Conservation (phyloP, 2,888 invertebrate species). For the Ormyrus rosae region DNA sequence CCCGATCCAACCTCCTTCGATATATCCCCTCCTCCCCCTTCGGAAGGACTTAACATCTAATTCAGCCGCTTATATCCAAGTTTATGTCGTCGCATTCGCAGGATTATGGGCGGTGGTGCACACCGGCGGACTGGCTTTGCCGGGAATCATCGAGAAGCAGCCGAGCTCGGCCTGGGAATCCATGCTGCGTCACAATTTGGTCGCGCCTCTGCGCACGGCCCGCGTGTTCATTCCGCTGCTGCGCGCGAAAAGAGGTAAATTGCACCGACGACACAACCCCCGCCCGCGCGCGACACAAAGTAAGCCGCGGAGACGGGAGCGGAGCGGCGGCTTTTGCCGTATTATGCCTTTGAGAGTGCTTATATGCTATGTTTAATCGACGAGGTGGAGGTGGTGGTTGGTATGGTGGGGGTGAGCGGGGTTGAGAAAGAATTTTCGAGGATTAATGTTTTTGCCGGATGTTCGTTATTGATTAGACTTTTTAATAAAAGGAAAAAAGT, state of each 20-base stretch:
- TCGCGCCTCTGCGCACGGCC: conserved; percentile 85
- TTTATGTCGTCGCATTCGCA: conserved; percentile 69
- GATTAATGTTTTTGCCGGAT: no score
- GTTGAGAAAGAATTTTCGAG: no score
- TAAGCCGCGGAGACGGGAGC: no score
- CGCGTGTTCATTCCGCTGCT: conserved; percentile 86
- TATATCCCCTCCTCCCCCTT: not conserved
- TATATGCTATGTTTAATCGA: no score
- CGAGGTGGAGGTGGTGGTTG: no score
- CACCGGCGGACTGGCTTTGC: conserved; percentile 86
- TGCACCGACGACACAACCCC: not conserved
- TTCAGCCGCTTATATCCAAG: conserved; percentile 19
- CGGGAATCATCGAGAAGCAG: conserved; percentile 83
- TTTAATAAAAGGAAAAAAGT: no score
- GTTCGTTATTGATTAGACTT: no score
- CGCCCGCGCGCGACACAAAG: not conserved
- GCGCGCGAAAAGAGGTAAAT: conserved; percentile 76
- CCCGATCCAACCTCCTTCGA: not conserved
- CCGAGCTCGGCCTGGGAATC: conserved; percentile 85
- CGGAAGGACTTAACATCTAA: not conserved
- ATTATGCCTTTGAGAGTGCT: no score
- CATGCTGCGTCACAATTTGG: conserved; percentile 83
- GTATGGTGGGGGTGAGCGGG: no score
- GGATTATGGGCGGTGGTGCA: conserved; percentile 90
- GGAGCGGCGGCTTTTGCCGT: no score